These are phyloP conservation scores for Psix sp. DNA, from an alignment of 1,140 invertebrate genomes.

Conservation along the genomic window DNA sequence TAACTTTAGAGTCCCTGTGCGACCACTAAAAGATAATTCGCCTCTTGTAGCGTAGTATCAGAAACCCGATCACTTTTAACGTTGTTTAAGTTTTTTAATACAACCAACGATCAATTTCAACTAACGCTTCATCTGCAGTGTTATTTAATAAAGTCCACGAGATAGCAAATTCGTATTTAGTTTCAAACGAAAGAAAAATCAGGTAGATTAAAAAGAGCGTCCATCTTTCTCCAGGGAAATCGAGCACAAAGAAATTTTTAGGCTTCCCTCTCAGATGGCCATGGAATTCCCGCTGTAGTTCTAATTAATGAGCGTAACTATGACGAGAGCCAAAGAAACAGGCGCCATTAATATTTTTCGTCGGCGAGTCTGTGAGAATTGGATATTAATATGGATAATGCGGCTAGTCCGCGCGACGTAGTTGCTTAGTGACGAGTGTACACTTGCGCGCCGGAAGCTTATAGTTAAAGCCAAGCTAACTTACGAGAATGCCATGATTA, in stretches of 20 bases:
- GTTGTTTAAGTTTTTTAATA: neutral
- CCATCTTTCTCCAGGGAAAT: too few species aligned
- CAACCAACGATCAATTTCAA: neutral
- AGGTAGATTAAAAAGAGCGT: too few species aligned
- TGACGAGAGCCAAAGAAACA: slow-evolving; percentile 18
- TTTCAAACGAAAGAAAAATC: too few species aligned
- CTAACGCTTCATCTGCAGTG: too few species aligned
- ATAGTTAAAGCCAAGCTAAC: slow-evolving; percentile 52
- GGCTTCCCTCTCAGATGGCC: too few species aligned
- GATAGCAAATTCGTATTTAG: too few species aligned
- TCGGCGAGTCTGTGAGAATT: slow-evolving; percentile 49
- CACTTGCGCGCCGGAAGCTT: slow-evolving; percentile 40
- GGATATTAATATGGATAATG: slow-evolving; percentile 60
- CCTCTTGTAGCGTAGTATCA: slow-evolving; percentile 1
- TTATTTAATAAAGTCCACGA: too few species aligned
- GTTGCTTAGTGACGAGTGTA: slow-evolving; percentile 28
- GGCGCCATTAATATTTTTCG: slow-evolving; percentile 49
- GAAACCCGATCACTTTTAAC: slow-evolving; percentile 7
- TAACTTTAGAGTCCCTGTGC: slow-evolving; percentile 9
- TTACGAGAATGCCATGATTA: slow-evolving; percentile 54
- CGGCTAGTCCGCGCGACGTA: slow-evolving; percentile 43
- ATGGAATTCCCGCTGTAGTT: neutral
- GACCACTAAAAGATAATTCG: slow-evolving; percentile 15
- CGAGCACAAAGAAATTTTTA: too few species aligned
- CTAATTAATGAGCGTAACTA: slow-evolving; percentile 19